Conservation (phyloP, 1,140 invertebrate species). For the Vollenhovia emeryi region DNA sequence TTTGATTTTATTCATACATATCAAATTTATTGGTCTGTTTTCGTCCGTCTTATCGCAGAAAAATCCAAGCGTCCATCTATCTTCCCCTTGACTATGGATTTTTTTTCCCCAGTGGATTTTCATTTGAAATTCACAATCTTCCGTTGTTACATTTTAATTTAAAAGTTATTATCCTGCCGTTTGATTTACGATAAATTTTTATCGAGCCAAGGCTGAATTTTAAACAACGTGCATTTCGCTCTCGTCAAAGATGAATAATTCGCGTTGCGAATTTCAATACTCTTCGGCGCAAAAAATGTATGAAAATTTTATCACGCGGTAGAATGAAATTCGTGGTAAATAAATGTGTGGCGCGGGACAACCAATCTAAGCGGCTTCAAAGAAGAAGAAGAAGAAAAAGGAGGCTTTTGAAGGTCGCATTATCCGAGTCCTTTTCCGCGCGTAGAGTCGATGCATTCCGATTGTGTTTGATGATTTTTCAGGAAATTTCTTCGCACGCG, state of each 20-base stretch:
- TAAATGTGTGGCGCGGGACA: background rate
- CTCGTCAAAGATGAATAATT: background rate
- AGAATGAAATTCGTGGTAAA: background rate
- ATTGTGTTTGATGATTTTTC: slow-evolving; percentile 40
- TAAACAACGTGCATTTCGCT: background rate
- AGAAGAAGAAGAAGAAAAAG: background rate
- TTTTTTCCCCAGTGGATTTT: background rate
- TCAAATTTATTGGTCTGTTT: background rate
- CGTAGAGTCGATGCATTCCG: background rate
- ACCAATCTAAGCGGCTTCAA: background rate
- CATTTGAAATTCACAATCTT: background rate
- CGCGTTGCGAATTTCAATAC: background rate
- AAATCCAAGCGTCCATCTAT: background rate
- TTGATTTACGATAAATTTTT: background rate
- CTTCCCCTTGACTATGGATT: background rate
- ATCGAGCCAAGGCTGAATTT: background rate
- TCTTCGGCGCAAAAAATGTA: background rate
- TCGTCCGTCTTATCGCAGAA: background rate
- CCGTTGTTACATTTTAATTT: background rate
- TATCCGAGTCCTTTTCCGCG: background rate
- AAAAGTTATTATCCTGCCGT: slow-evolving; percentile 5
- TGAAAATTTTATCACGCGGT: background rate
- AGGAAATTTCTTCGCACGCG: slow-evolving; percentile 29
- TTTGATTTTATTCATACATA: slow-evolving; percentile 45
- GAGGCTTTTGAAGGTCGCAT: background rate